Evolutionary conservation across 2,113 vertebrate species (phyloP), one percentile per base, ranked within the genome.

Genomic region (Illadopsis cleaveri): DNA sequence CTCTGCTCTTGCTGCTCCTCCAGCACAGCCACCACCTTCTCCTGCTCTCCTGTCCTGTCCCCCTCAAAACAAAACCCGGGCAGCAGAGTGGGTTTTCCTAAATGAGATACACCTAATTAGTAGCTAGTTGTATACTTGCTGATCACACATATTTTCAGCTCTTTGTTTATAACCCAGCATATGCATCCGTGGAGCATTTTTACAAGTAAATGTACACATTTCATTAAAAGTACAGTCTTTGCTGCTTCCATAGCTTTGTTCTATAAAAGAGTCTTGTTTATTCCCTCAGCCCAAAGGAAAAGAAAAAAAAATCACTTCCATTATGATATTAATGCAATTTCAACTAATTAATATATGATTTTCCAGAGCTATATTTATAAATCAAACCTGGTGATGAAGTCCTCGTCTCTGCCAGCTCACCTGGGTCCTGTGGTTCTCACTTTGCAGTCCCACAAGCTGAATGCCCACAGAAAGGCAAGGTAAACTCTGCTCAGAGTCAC

Each of bases 81-180:
- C 72, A 82, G 71, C 15, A 0, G 1, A 75, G 73, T 79, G 48
- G 69, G 44, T 94, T 97, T 96, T 91, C 58, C 93, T 94, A 95
- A 95, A 95, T 91, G 88, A 96, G 92, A 76, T 95, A 58, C 58
- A 73, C 72, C 93, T 96, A 81, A 95, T 96, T 95, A 97, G 92
- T 81, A 96, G 76, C 86, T 90, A 89, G 90, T 68, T 76, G 35
- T 56, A 89, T 64, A 93, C 64, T 95, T 92, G 96, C 95, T 96
- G 96, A 96, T 95, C 65, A 92, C 73, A 82, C 76, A 86, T 35
- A 86, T 94, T 94, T 89, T 40, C 96, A 89, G 69, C 54, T 75
- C 89, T 95, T 94, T 96, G 90, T 97, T 94, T 96, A 82, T 81
- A 94, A 89, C 89, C 69, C 11, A 8, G 65, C 88, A 92, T 83